Evolutionary conservation across 2,113 vertebrate species (phyloP), one percentile per base, ranked within the genome.

Genomic region (Nymphicus hollandicus): DNA sequence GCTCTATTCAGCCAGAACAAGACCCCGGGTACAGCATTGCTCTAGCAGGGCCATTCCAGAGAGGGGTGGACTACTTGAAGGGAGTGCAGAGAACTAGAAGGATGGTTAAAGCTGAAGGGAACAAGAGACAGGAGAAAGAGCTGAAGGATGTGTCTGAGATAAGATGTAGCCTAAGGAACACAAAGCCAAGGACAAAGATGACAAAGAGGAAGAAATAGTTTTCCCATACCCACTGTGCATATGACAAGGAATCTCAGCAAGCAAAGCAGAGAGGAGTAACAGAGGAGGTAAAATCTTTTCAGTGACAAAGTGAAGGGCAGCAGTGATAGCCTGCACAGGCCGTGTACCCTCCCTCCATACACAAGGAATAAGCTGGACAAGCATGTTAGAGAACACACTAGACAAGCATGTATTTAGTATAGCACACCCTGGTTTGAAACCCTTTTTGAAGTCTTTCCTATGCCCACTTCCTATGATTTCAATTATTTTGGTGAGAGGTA

Each of bases 211-310:
- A 89, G 31, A 28, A 74, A 79, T 8, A 46, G 9, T 82, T 47
- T 77, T 64, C 63, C 44, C 35, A 35, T 10, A 56, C 2, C 44
- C 29, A 39, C 29, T 64, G 22, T 44, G 0, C 1, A 64, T 1
- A 87, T 43, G 56, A 89, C 73, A 52, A 76, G 13, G 24, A 93
- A 85, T 79, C 29, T 33, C 39, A 93, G 73, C 16, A 79, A 79
- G 35, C 10, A 87, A 74, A 71, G 52, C 35, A 87, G 50, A 86
- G 35, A 8, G 4, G 13, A 78, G 28, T 63, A 86, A 81, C 10
- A 79, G 46, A 81, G 13, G 12, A 70, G 35, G 39, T 33, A 68
- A 81, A 88, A 53, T 22, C 13, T 74, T 81, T 22, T 17, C 33
- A 43, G 20, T 44, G 56, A 88, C 60, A 92, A 81, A 60, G 55